Evolutionary conservation across 2,888 invertebrate species (phyloP).

Genomic region (Drosophila siamana): DNA sequence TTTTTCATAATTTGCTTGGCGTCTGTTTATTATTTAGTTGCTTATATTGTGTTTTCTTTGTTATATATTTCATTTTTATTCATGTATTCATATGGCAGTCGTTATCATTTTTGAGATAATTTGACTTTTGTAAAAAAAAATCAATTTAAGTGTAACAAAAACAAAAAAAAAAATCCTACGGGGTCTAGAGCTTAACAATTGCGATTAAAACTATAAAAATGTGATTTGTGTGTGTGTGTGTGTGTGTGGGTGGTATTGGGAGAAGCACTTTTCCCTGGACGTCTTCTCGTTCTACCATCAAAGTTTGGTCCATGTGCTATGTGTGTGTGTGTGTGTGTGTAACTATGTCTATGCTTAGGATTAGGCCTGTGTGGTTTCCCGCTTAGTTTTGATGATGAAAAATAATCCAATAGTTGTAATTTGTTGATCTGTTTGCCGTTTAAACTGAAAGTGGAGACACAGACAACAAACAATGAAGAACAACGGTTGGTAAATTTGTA

Average conservation of each 20-base stretch:
- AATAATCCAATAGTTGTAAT: constrained; percentile 46
- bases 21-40: constrained; percentile 28
- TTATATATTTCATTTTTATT: constrained; percentile 13
- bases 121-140: constrained; percentile 65
- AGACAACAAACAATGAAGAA: too few species aligned
- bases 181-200: constrained; percentile 40
- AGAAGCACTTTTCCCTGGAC: neutral
- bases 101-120: constrained; percentile 72
- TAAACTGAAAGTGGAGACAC: constrained; percentile 56
- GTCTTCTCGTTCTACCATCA: neutral
- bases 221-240: constrained; percentile 18
- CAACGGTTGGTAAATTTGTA: too few species aligned
- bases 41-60: constrained; percentile 1
- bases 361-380: constrained; percentile 55
- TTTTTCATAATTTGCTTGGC: constrained; percentile 4
- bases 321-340: constrained; percentile 16
- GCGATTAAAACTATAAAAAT: constrained; percentile 28
- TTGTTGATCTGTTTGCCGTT: constrained; percentile 46
- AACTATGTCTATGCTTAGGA: constrained; percentile 41
- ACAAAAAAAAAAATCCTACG: constrained; percentile 40
- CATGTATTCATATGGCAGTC: constrained; percentile 71
- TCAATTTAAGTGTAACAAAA: constrained; percentile 51
- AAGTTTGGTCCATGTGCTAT: neutral
- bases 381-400: constrained; percentile 23
- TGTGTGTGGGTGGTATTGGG: constrained; percentile 10